Evolutionary conservation across 1,140 invertebrate species (phyloP).

Genomic region (Hylaeus volcanicus): DNA sequence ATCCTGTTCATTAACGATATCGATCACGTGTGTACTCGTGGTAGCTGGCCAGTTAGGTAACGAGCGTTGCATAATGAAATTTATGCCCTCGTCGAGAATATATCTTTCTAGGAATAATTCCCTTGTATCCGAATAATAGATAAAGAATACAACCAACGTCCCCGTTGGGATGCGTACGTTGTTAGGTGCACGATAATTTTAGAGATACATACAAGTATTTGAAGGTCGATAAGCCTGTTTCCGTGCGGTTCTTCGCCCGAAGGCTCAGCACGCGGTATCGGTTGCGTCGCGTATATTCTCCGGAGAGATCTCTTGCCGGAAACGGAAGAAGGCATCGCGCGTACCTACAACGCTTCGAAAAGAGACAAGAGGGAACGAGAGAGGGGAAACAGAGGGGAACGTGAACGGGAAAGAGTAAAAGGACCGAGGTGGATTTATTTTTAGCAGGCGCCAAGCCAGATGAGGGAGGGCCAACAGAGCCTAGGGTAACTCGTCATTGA

Average conservation of each 20-base stretch:
- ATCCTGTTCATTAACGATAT: too few relatives aligned
- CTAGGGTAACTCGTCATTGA: conserved; percentile 13
- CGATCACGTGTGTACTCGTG: too few relatives aligned
- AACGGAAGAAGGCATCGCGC: neutral
- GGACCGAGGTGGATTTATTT: conserved; percentile 18
- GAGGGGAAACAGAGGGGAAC: neutral
- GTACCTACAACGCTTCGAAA: neutral
- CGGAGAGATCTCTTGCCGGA: neutral
- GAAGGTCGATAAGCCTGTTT: too few relatives aligned
- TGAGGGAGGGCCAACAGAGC: neutral
- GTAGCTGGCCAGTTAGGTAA: too few relatives aligned
- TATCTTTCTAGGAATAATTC: too few relatives aligned
- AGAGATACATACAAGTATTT: too few relatives aligned
- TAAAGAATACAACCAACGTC: too few relatives aligned
- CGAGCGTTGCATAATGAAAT: too few relatives aligned
- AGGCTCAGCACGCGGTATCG: neutral
- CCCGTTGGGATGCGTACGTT: too few relatives aligned
- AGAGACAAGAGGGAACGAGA: neutral
- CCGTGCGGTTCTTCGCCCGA: neutral
- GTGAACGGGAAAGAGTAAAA: neutral
- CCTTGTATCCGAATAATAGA: too few relatives aligned
- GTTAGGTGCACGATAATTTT: too few relatives aligned
- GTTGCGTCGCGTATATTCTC: neutral
- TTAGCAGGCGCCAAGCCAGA: conserved; percentile 22
- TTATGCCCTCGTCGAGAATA: too few relatives aligned